Conservation (phyloP, 2,888 invertebrate genomes). For the Hirtodrosophila confusa region DNA sequence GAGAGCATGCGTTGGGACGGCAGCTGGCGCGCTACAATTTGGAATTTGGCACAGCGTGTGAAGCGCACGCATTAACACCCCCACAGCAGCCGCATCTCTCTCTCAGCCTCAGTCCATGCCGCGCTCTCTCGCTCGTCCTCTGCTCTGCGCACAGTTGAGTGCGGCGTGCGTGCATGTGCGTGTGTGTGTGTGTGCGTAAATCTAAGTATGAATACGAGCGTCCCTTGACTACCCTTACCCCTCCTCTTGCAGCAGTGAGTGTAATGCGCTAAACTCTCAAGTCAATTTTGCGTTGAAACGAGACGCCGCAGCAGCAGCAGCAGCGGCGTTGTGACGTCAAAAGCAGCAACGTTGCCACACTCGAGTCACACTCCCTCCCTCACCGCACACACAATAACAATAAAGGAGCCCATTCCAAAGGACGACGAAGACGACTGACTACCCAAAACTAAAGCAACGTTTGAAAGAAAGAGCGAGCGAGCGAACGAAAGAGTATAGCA, state of each 20-base stretch:
- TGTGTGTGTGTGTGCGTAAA: slow-evolving; percentile 21
- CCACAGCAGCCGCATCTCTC: slow-evolving; percentile 32
- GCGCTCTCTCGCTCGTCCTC: background rate
- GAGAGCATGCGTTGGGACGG: slow-evolving; percentile 31
- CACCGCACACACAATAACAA: slow-evolving; percentile 39
- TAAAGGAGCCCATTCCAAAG: slow-evolving; percentile 42
- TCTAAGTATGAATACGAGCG: slow-evolving; percentile 27
- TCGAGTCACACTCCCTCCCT: slow-evolving; percentile 29
- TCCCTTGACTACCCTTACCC: slow-evolving; percentile 2
- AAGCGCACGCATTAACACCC: slow-evolving; percentile 65
- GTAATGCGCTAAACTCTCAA: slow-evolving; percentile 64
- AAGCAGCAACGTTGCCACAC: slow-evolving; percentile 39
- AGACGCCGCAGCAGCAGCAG: slow-evolving; percentile 44
- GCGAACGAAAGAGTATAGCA: slow-evolving; percentile 15
- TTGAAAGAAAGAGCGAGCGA: slow-evolving; percentile 13
- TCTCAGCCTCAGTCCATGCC: background rate
- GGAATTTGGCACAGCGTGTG: slow-evolving; percentile 66
- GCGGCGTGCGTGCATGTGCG: background rate
- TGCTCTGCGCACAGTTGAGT: slow-evolving; percentile 9
- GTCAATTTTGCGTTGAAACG: slow-evolving; percentile 60
- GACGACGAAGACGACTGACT: slow-evolving; percentile 23
- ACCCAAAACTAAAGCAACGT: slow-evolving; percentile 16
- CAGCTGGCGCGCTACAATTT: slow-evolving; percentile 35
- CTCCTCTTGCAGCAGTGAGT: slow-evolving; percentile 42
- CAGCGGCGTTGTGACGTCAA: slow-evolving; percentile 67